Evolutionary conservation across 35 echinoderm and acorn worm species (phyloP), one percentile per base, ranked within the genome.

Genomic region (Stichopus chloronotus): DNA sequence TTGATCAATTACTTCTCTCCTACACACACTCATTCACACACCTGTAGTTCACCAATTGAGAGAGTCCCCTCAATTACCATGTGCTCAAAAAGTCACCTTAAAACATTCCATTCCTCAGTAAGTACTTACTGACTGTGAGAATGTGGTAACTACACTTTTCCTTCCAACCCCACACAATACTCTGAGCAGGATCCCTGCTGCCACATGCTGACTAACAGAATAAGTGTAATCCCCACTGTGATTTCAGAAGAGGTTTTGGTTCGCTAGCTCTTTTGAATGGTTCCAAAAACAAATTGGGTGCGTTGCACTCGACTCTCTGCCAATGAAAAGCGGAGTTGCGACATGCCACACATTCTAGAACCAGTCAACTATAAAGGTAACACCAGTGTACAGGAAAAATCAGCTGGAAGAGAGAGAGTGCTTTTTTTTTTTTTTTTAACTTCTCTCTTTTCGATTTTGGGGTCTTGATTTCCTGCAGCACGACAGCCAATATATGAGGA

Each of bases 241-340:
- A 43, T 83, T 78, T 78, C 14, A 53, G 0, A 19, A 83, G 17
- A 83, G 80, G 80, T 55, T 56, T 83, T 83, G 80, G 80, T 83
- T 83, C 25, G 55, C 53, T 83, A 43, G 80, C 55, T 56, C 80
- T 19, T 53, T 56, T 83, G 43, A 83, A 83, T 55, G 80, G 13
- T 52, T 83, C 6, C 55, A 52, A 83, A 52, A 83, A 83, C 80
- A 83, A 83, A 83, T 55, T 83, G 80, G 80, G 80, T 83, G 80
- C 7, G 52, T 53, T 56, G 55, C 25, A 55, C 43, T 83, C 43
- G 5, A 83, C 80, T 83, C 80, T 83, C 80, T 83, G 55, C 80
- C 80, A 83, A 83, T 83, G 43, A 83, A 55, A 20, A 65, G 61
- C 25, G 10, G 55, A 57, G 80, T 53, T 19, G 12, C 55, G 53